Conservation (phyloP, 2,797 vertebrate genomes). For the Clarias laeviceps region DNA sequence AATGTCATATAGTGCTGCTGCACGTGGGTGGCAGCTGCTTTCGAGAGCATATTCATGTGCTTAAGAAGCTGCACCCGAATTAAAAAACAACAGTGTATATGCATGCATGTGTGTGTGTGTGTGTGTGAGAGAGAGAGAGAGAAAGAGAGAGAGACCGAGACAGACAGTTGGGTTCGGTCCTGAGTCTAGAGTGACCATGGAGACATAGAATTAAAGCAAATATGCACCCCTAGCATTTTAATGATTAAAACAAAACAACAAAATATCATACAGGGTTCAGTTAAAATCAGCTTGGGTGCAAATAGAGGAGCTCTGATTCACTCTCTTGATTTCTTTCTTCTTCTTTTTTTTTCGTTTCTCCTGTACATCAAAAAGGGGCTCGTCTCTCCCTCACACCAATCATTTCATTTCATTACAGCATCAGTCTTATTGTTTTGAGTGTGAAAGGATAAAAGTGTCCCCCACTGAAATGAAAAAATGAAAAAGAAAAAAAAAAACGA, state of each 20-base stretch:
- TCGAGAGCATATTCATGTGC: constrained; percentile 6
- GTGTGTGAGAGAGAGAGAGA: neutral
- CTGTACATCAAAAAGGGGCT: neutral
- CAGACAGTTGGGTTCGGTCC: neutral
- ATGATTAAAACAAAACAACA: constrained; percentile 52
- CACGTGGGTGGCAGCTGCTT: neutral
- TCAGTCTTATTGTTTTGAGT: constrained; percentile 39
- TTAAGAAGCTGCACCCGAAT: constrained; percentile 14
- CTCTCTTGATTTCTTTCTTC: neutral
- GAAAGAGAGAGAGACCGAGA: neutral
- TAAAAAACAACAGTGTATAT: constrained; percentile 1
- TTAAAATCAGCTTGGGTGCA: constrained; percentile 29
- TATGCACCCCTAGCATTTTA: constrained; percentile 53
- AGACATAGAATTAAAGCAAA: constrained; percentile 35
- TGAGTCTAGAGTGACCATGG: constrained; percentile 34
- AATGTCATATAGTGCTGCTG: constrained; percentile 22
- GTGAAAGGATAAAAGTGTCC: constrained; percentile 59
- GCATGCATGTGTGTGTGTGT: neutral
- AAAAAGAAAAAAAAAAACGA: constrained; percentile 11
- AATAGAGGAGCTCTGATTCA: constrained; percentile 42
- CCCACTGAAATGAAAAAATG: constrained; percentile 46
- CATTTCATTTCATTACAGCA: constrained; percentile 10
- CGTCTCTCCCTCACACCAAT: neutral
- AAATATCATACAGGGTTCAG: constrained; percentile 27
- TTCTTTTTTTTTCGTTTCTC: neutral